Evolutionary conservation across 1,140 invertebrate genomes (phyloP).

Genomic region (Panonychus citri): DNA sequence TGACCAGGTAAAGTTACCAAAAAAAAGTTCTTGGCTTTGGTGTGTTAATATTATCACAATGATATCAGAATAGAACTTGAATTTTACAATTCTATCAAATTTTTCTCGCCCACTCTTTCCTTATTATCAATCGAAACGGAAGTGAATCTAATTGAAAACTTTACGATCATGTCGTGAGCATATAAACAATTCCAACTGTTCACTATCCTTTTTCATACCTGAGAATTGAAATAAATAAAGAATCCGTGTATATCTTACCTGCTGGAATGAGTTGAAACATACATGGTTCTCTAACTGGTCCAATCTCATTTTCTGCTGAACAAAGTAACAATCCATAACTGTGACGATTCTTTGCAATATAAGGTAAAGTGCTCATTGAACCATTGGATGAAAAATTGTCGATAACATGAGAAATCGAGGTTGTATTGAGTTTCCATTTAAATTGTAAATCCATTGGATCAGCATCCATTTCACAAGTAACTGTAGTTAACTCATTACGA

Average conservation of each 20-base stretch:
- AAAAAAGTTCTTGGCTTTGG: no score
- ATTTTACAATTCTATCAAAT: no score
- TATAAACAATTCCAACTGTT: no score
- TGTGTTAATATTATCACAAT: no score
- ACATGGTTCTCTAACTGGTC: slow-evolving; percentile 17
- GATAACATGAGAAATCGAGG: slow-evolving; percentile 39
- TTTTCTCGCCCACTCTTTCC: no score
- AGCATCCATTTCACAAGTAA: slow-evolving; percentile 60
- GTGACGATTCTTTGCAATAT: not conserved
- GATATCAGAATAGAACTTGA: no score
- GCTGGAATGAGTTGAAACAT: slow-evolving; percentile 18
- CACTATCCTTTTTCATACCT: no score
- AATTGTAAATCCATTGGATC: slow-evolving; percentile 32
- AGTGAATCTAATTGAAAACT: no score
- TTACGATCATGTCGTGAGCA: no score
- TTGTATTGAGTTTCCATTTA: slow-evolving; percentile 18
- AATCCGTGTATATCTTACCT: slow-evolving; percentile 11
- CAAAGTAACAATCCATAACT: slow-evolving; percentile 6
- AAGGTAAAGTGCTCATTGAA: not conserved
- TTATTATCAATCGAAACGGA: no score
- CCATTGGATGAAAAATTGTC: not conserved
- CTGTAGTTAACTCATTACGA: slow-evolving; percentile 52
- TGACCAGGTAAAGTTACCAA: no score
- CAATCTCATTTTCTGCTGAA: slow-evolving; percentile 17
- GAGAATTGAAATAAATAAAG: no score